Percentiles rank a stretch among this genome's conserved stretches.
Conservation (phyloP, 2,797 vertebrate species). For the Macrochelys suwanniensis region DNA sequence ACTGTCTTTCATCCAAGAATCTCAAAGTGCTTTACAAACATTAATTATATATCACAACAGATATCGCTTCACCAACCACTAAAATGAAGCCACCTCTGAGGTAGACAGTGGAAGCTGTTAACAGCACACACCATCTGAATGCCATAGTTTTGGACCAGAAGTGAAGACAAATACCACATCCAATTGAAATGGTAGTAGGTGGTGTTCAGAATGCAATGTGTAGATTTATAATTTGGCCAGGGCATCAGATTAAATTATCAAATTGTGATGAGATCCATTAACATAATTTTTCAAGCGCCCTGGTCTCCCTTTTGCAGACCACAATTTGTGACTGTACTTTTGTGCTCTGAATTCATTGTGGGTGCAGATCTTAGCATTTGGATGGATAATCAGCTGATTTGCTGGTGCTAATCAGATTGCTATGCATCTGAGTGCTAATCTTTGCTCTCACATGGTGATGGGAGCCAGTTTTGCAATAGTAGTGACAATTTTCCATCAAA, state of each 20-base stretch:
- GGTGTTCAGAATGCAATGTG: background rate
- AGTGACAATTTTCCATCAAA: background rate
- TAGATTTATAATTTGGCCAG: background rate
- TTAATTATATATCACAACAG: slow-evolving; percentile 39
- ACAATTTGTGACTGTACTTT: background rate
- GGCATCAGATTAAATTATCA: background rate
- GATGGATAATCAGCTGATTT: background rate
- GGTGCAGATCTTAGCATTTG: background rate
- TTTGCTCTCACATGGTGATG: background rate
- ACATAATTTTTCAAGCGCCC: background rate
- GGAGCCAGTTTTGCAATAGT: background rate
- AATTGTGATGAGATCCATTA: background rate
- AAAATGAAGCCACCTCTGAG: slow-evolving; percentile 19
- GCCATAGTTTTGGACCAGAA: background rate
- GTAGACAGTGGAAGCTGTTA: slow-evolving; percentile 43
- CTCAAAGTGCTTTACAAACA: slow-evolving; percentile 34
- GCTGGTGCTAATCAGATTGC: background rate
- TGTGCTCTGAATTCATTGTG: background rate
- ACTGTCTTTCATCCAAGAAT: slow-evolving; percentile 20
- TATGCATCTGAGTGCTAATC: background rate
- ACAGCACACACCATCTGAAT: background rate
- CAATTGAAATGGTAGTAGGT: background rate
- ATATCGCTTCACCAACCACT: slow-evolving; percentile 45
- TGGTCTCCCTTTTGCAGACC: background rate
- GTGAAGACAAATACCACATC: background rate